Conservation (phyloP, 2,113 vertebrate genomes). For the Gulo gulo region DNA sequence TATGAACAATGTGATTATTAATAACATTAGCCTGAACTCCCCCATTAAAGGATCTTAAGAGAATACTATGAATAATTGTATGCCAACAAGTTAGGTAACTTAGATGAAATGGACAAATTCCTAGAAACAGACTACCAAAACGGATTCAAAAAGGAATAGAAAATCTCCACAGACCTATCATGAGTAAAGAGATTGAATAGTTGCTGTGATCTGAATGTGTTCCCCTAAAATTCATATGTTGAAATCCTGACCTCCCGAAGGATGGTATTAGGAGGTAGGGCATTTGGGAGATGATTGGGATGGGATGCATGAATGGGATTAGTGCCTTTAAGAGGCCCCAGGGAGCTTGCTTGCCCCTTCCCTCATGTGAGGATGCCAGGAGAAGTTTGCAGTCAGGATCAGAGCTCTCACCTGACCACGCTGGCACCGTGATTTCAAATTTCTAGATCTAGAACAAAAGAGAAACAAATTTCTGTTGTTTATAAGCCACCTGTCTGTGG, state of each 20-base stretch:
- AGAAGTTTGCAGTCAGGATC: neutral
- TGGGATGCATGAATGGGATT: neutral
- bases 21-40: neutral
- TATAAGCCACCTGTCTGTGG: neutral
- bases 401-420: neutral
- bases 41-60: neutral
- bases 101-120: neutral
- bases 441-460: neutral
- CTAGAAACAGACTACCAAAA: neutral
- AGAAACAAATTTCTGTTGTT: neutral
- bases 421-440: neutral
- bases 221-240: neutral
- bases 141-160: neutral
- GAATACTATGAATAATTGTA: neutral
- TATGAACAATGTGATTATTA: neutral
- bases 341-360: neutral
- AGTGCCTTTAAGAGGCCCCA: neutral
- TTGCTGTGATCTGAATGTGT: neutral
- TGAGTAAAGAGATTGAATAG: neutral
- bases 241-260: neutral
- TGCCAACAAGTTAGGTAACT: neutral
- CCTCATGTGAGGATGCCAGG: neutral
- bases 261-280: neutral
- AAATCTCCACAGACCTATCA: neutral
- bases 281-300: neutral